A percentile compares a stretch with the other conserved stretches of the same genome.
Evolutionary conservation across 1,140 invertebrate species (phyloP).

Genomic region (Dreissena rostriformis): DNA sequence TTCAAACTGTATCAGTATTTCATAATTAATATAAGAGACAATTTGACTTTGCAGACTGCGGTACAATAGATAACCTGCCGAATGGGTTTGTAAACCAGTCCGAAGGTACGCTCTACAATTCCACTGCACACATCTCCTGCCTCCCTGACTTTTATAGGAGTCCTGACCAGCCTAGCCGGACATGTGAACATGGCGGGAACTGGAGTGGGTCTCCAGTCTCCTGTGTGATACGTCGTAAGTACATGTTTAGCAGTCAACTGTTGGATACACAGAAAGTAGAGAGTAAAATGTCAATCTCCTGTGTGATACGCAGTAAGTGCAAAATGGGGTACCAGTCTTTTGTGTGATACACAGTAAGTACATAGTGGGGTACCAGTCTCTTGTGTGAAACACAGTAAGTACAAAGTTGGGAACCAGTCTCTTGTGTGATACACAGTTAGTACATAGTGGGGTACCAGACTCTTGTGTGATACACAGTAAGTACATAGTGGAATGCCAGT

Average conservation of each 20-base stretch:
- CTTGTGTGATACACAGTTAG: too few relatives aligned
- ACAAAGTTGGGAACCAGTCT: not conserved
- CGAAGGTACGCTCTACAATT: conserved; percentile 6
- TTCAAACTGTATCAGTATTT: too few relatives aligned
- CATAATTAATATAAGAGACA: too few relatives aligned
- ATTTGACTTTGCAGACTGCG: conserved; percentile 9
- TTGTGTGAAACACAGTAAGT: too few relatives aligned
- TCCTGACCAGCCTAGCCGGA: not conserved
- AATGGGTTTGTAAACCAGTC: not conserved
- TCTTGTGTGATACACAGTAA: not conserved
- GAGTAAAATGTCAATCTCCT: too few relatives aligned
- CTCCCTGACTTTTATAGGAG: not conserved
- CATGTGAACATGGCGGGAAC: conserved; percentile 6
- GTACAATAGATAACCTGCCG: not conserved
- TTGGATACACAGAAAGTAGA: too few relatives aligned
- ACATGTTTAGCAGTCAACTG: not conserved
- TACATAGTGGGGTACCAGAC: not conserved
- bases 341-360: too few relatives aligned
- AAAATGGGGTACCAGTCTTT: too few relatives aligned
- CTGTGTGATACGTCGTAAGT: conserved; percentile 16
- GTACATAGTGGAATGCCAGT: too few relatives aligned
- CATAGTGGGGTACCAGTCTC: too few relatives aligned
- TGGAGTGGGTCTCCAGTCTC: conserved; percentile 7
- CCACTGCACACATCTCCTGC: not conserved
- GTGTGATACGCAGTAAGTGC: too few relatives aligned